Conservation (phyloP, 2,797 vertebrate genomes). For the Danionella dracula region DNA sequence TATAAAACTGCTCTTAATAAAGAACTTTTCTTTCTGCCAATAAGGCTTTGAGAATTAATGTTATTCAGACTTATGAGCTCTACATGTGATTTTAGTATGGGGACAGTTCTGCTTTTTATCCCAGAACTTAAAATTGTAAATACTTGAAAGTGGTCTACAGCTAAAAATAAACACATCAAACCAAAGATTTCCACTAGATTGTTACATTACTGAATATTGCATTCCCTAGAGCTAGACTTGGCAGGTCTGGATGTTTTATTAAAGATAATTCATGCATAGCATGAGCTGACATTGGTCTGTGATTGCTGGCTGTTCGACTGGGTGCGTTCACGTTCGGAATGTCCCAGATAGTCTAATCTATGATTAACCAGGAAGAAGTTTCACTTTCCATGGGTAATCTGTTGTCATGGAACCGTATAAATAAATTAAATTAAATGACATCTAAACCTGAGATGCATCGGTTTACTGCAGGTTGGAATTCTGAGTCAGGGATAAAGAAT, state of each 20-base stretch:
- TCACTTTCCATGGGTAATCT: slow-evolving; percentile 56
- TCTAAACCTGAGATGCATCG: slow-evolving; percentile 38
- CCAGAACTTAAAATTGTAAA: too few species aligned
- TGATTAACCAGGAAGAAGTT: slow-evolving; percentile 70
- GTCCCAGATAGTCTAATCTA: slow-evolving; percentile 77
- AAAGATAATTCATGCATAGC: slow-evolving; percentile 61
- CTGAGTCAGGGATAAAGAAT: background rate
- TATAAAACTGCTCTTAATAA: too few species aligned
- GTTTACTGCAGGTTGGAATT: background rate
- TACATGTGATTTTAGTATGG: too few species aligned
- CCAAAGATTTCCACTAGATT: too few species aligned
- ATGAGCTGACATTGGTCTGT: slow-evolving; percentile 46
- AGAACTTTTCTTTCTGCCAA: too few species aligned
- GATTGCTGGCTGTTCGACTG: slow-evolving; percentile 69
- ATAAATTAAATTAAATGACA: slow-evolving; percentile 62
- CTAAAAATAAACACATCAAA: too few species aligned
- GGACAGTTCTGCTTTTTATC: too few species aligned
- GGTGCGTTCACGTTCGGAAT: slow-evolving; percentile 70
- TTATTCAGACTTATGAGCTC: too few species aligned
- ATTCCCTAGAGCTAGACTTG: slow-evolving; percentile 57
- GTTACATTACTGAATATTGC: slow-evolving; percentile 56
- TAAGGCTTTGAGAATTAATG: too few species aligned
- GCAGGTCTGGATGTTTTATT: slow-evolving; percentile 64
- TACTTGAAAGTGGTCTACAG: too few species aligned
- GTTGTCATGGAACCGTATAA: slow-evolving; percentile 61